phyloP scores from a whole-genome alignment of 1,140 invertebrate genomes.

The Tetramorium simillimum region DNA sequence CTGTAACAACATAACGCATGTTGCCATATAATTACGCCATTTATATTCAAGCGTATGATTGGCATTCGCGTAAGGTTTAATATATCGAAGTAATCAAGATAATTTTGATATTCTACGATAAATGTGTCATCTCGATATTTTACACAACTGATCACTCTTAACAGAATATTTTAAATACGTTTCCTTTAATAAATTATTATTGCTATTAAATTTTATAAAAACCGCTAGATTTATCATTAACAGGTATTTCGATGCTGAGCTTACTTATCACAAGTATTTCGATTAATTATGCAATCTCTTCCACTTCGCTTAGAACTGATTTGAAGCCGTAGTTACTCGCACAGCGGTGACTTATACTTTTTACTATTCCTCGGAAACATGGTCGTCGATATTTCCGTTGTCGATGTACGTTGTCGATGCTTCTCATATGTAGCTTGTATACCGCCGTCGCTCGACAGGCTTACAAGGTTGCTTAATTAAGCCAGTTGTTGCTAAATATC shows the following conservation, averaged over 20 bases:
- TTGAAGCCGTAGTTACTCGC: background rate
- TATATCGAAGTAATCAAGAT: conserved; percentile 15
- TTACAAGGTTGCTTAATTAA: conserved; percentile 65
- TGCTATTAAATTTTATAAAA: background rate
- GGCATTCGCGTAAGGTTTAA: background rate
- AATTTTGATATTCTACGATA: conserved; percentile 10
- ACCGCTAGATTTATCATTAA: background rate
- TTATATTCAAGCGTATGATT: conserved; percentile 34
- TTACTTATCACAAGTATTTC: conserved; percentile 1
- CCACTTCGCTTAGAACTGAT: background rate
- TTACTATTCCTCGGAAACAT: conserved; percentile 8
- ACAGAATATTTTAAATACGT: background rate
- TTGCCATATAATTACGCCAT: conserved; percentile 10
- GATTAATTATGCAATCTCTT: conserved; percentile 1
- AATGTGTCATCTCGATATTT: background rate
- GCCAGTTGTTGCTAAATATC: conserved; percentile 41
- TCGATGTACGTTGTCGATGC: background rate
- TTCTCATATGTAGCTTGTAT: conserved; percentile 20
- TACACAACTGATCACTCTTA: background rate
- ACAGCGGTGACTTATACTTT: conserved; percentile 13
- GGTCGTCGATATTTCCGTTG: background rate
- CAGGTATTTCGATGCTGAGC: background rate
- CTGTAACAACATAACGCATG: background rate
- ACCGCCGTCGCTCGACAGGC: background rate
- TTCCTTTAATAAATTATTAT: background rate